These are phyloP conservation scores for Phoeniculus purpureus DNA, from an alignment of 2,797 vertebrate genomes.

Conservation along the genomic window DNA sequence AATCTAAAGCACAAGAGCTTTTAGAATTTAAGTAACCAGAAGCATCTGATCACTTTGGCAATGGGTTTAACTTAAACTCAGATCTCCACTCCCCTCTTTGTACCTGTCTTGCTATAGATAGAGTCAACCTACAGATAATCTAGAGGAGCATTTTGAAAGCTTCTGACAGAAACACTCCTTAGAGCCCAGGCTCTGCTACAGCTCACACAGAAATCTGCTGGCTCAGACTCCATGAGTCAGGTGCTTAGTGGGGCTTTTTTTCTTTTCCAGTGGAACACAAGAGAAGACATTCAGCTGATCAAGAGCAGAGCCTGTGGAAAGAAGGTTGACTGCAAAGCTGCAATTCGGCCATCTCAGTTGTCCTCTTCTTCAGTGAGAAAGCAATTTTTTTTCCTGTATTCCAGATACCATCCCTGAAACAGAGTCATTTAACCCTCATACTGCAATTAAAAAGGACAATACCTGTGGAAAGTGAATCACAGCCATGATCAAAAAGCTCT, in stretches of 20 bases:
- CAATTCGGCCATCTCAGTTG: background rate
- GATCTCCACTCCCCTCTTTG: background rate
- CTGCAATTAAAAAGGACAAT: conserved; percentile 11
- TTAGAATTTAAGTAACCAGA: background rate
- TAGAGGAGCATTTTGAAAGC: background rate
- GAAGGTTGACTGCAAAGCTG: background rate
- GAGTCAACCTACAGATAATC: background rate
- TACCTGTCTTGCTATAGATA: background rate
- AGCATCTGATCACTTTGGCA: background rate
- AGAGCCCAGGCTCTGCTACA: background rate
- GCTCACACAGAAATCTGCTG: background rate
- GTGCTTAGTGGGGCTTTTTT: background rate
- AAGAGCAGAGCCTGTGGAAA: background rate
- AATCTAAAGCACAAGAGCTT: too few relatives aligned
- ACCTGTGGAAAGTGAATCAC: conserved; percentile 98
- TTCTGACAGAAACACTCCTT: background rate
- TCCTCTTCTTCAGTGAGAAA: background rate
- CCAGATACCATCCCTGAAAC: background rate
- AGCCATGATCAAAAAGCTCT: conserved; percentile 98
- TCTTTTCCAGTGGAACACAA: background rate
- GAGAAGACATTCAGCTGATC: background rate
- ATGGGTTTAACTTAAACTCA: background rate
- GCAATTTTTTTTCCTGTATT: background rate
- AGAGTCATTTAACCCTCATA: background rate
- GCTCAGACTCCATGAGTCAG: background rate